Evolutionary conservation across 92 coral and sea anemone species (phyloP).

Genomic region (Porites rus): DNA sequence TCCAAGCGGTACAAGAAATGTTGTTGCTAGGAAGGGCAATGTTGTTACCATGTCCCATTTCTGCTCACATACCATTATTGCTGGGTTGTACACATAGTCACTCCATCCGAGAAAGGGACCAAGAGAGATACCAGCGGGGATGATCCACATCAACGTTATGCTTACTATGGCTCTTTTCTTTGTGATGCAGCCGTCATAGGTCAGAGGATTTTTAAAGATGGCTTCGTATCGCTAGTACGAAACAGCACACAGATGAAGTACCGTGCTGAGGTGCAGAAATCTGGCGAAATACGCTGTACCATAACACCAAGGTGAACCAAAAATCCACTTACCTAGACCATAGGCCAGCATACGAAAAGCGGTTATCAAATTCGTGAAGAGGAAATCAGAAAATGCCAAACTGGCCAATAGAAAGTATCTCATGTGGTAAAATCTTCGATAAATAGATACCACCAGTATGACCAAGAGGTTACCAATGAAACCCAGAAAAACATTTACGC

Average conservation of each 20-base stretch:
- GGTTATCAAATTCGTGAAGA: background rate
- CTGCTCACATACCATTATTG: background rate
- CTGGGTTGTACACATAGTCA: constrained; percentile 9
- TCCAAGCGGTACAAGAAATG: background rate
- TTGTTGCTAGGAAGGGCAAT: background rate
- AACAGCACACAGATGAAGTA: constrained; percentile 17
- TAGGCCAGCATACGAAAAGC: background rate
- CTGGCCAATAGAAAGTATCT: constrained; percentile 12
- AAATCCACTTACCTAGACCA: background rate
- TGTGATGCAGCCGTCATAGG: background rate
- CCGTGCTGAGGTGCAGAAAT: background rate
- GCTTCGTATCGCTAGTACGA: constrained; percentile 11
- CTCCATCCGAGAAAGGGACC: background rate
- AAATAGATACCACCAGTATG: background rate
- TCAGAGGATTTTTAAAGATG: background rate
- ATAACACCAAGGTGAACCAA: constrained; percentile 16
- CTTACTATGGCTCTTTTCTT: background rate
- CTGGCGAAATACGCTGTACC: background rate
- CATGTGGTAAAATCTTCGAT: background rate
- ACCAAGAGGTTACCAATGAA: no score
- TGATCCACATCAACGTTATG: background rate
- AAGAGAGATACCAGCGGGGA: constrained; percentile 1
- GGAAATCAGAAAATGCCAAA: constrained; percentile 23
- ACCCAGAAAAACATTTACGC: no score
- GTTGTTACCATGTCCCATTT: background rate